These are phyloP conservation scores for Trypoxylon attenuatum DNA, from an alignment of 2,888 invertebrate species.

Conservation along the genomic window DNA sequence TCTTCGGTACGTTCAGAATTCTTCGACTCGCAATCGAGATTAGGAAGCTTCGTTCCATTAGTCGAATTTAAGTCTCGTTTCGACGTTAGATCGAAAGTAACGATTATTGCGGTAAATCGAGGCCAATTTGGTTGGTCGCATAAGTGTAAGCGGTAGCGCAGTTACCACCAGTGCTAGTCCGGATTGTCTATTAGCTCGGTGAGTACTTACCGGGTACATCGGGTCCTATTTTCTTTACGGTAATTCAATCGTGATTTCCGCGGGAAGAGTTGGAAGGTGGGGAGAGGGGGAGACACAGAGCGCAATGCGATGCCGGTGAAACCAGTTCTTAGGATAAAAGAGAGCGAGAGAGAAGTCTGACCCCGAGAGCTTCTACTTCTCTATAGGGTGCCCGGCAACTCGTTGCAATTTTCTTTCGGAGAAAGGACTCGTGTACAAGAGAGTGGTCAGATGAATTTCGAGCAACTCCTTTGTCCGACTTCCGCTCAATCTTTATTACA, in stretches of 20 bases:
- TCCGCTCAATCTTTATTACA: too few relatives aligned
- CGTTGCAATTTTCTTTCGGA: constrained; percentile 12
- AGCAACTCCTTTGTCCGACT: too few relatives aligned
- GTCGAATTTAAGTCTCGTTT: too few relatives aligned
- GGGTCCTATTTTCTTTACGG: constrained; percentile 23
- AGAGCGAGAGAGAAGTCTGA: constrained; percentile 41
- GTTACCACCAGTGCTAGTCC: constrained; percentile 9
- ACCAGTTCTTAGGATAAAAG: constrained; percentile 55
- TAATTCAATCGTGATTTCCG: constrained; percentile 51
- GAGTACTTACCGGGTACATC: constrained; percentile 3
- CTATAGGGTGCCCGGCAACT: constrained; percentile 46
- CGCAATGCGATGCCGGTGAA: constrained; percentile 52
- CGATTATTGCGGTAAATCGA: constrained; percentile 34
- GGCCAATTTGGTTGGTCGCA: constrained; percentile 34
- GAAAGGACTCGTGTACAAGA: too few relatives aligned
- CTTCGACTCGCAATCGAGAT: too few relatives aligned
- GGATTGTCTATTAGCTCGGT: constrained; percentile 39
- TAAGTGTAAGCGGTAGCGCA: constrained; percentile 1
- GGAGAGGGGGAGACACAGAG: constrained; percentile 27
- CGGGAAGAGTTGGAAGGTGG: constrained; percentile 11
- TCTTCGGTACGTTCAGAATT: too few relatives aligned
- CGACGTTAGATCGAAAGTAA: not conserved
- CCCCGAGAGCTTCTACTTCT: constrained; percentile 37
- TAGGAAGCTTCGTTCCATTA: too few relatives aligned
- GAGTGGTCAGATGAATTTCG: too few relatives aligned